Percentiles rank a stretch among this genome's conserved stretches.
Conservation (phyloP, 2,888 invertebrate species). For the Seira sanloemensis region DNA sequence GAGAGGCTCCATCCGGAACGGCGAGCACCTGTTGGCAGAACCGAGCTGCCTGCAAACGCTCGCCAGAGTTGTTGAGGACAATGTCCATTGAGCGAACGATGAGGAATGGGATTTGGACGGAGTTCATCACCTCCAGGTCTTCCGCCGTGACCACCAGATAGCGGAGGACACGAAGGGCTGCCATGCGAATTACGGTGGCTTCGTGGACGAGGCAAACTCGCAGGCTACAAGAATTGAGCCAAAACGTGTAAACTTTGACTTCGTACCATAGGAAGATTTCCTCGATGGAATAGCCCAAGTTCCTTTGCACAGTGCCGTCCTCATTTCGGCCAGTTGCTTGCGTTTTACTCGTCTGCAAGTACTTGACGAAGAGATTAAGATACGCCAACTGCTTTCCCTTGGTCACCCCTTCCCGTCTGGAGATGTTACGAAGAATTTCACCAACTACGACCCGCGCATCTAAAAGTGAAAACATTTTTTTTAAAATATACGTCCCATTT, state of each 20-base stretch:
- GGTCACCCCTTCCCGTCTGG: conserved; percentile 81
- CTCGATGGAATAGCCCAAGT: conserved; percentile 79
- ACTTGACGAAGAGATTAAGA: conserved; percentile 91
- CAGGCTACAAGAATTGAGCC: conserved; percentile 88
- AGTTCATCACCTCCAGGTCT: conserved; percentile 87
- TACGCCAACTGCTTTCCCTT: conserved; percentile 89
- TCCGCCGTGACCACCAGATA: conserved; percentile 87
- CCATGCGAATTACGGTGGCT: conserved; percentile 92
- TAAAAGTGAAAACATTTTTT: conserved; percentile 75
- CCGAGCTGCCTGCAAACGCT: conserved; percentile 92
- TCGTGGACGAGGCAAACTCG: conserved; percentile 90
- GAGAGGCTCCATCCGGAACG: conserved; percentile 70
- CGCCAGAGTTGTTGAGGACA: conserved; percentile 86
- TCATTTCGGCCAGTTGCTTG: conserved; percentile 19
- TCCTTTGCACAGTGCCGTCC: conserved; percentile 21
- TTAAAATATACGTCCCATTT: too few relatives aligned
- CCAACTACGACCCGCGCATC: conserved; percentile 79
- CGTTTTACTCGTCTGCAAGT: conserved; percentile 77
- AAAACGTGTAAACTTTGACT: too few relatives aligned
- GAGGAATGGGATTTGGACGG: conserved; percentile 88
- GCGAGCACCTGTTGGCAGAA: conserved; percentile 81
- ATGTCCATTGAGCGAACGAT: conserved; percentile 93
- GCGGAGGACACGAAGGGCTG: conserved; percentile 89
- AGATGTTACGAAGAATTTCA: conserved; percentile 81
- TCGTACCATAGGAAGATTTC: conserved; percentile 89